These are phyloP conservation scores for Epizoanthus scotinus DNA, from an alignment of 92 coral and sea anemone species.

Conservation along the genomic window DNA sequence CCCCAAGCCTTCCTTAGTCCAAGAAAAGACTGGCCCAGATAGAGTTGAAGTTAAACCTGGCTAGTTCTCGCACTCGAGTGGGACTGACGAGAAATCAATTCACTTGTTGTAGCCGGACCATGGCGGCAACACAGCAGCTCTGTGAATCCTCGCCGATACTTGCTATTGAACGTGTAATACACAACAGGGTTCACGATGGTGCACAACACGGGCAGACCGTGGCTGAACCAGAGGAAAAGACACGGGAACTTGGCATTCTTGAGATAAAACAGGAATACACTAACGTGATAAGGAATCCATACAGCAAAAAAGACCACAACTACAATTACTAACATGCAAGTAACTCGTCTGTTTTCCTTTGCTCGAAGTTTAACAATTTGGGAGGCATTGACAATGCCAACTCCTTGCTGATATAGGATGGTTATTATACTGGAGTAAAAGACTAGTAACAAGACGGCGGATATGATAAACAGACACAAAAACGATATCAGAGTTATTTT, in stretches of 20 bases:
- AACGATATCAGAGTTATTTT: slow-evolving; percentile 10
- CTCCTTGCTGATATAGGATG: slow-evolving; percentile 5
- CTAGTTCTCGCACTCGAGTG: slow-evolving; percentile 51
- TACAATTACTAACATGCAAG: slow-evolving; percentile 22
- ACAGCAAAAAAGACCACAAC: slow-evolving; percentile 13
- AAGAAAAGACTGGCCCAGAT: no score
- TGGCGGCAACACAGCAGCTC: slow-evolving; percentile 1
- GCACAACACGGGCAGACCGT: neutral
- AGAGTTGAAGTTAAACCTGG: slow-evolving; percentile 9
- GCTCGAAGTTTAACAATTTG: slow-evolving; percentile 21
- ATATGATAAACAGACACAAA: neutral
- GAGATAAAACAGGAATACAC: no score
- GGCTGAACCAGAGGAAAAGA: no score
- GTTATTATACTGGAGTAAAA: neutral
- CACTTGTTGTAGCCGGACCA: neutral
- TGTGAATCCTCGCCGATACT: slow-evolving; percentile 21
- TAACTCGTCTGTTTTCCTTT: slow-evolving; percentile 13
- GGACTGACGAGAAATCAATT: neutral
- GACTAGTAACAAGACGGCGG: neutral
- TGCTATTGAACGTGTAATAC: slow-evolving; percentile 16
- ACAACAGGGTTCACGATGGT: slow-evolving; percentile 14
- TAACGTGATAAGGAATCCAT: slow-evolving; percentile 28
- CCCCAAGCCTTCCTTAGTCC: no score
- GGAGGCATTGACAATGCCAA: slow-evolving; percentile 1
- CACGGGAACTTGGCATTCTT: no score